Conservation (phyloP, 1,140 invertebrate genomes). For the Coptotermes formosanus region DNA sequence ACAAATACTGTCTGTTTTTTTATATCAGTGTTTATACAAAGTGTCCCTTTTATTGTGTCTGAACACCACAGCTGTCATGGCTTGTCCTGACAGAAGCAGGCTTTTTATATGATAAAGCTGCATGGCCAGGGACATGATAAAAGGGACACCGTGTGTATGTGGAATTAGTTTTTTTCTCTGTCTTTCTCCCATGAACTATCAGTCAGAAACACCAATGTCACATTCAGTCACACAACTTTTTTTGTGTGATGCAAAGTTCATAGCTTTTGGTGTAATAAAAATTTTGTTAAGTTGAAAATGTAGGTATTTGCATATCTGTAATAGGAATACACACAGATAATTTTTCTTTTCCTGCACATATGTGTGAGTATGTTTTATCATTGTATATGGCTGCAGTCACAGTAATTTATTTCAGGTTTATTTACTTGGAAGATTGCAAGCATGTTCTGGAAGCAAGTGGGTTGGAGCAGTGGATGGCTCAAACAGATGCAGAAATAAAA, state of each 20-base stretch:
- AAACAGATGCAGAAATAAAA: constrained; percentile 49
- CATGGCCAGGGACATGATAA: too few species aligned
- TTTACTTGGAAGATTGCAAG: constrained; percentile 62
- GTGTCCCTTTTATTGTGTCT: too few species aligned
- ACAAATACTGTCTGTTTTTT: too few species aligned
- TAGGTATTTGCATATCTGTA: not conserved
- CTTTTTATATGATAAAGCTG: too few species aligned
- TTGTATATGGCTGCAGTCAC: not conserved
- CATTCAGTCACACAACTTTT: too few species aligned
- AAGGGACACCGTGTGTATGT: too few species aligned
- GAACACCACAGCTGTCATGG: too few species aligned
- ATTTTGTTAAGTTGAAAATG: not conserved
- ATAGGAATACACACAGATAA: not conserved
- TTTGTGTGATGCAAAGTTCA: not conserved
- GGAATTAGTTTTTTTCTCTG: too few species aligned
- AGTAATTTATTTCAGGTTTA: constrained; percentile 49
- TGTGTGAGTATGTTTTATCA: constrained; percentile 37
- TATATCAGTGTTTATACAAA: too few species aligned
- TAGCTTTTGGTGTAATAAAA: not conserved
- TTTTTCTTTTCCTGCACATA: not conserved
- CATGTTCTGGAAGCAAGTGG: constrained; percentile 60
- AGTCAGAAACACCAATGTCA: too few species aligned
- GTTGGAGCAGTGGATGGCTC: constrained; percentile 54
- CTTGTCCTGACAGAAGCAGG: too few species aligned
- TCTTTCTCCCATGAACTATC: too few species aligned